Percentiles rank a stretch among this genome's conserved stretches.
These are phyloP conservation scores for Strigamia transsilvanica DNA, from an alignment of 2,888 invertebrate species.

Conservation along the genomic window DNA sequence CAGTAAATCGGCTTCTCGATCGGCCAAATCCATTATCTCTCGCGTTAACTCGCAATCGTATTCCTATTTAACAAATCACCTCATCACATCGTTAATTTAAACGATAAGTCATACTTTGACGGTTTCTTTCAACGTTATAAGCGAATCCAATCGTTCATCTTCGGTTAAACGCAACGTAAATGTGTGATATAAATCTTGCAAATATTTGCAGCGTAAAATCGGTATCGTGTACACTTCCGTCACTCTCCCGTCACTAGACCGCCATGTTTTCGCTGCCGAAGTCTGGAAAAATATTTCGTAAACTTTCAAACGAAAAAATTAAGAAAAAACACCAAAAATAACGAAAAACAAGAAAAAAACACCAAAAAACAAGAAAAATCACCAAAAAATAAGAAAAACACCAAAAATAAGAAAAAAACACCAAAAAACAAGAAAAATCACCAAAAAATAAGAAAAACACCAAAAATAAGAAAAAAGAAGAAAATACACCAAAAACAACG, in stretches of 20 bases:
- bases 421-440: too few relatives aligned
- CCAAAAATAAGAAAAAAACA: too few relatives aligned
- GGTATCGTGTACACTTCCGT: constrained; percentile 83
- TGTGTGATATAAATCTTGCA: constrained; percentile 76
- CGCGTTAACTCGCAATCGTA: constrained; percentile 55
- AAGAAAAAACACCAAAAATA: too few relatives aligned
- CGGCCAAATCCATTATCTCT: constrained; percentile 71
- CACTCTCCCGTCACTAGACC: constrained; percentile 73
- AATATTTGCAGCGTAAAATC: constrained; percentile 79
- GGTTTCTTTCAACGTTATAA: constrained; percentile 75
- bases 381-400: too few relatives aligned
- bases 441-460: too few relatives aligned
- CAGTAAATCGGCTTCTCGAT: constrained; percentile 76
- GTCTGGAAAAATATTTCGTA: constrained; percentile 57
- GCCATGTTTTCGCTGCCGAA: constrained; percentile 75
- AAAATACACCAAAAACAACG: too few relatives aligned
- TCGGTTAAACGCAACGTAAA: constrained; percentile 70
- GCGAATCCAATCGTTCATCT: constrained; percentile 75
- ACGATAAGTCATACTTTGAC: constrained; percentile 63
- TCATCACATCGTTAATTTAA: not conserved
- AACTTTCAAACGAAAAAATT: too few relatives aligned
- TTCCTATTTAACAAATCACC: not conserved
- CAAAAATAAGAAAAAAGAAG: too few relatives aligned
- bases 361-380: too few relatives aligned
- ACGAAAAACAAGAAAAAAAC: too few relatives aligned